These are phyloP conservation scores for Etheostoma nigrum DNA, from an alignment of 2,797 vertebrate genomes.

Conservation along the genomic window DNA sequence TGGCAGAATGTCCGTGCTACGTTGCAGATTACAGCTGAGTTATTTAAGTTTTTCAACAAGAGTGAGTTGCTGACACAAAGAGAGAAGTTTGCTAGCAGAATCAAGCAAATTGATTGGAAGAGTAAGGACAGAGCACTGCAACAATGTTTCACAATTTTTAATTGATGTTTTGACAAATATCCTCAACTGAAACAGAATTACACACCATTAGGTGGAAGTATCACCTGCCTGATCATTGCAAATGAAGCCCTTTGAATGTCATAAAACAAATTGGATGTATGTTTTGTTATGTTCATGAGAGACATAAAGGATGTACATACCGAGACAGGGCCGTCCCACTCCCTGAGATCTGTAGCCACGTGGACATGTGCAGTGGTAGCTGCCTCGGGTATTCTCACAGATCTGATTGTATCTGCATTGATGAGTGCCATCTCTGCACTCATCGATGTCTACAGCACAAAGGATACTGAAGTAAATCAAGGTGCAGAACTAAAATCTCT, in stretches of 20 bases:
- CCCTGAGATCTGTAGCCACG: conserved; percentile 93
- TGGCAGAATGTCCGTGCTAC: conserved; percentile 10
- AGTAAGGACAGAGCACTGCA: conserved; percentile 8
- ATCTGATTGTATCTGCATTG: conserved; percentile 96
- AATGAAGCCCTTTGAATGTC: conserved; percentile 2
- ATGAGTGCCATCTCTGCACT: conserved; percentile 94
- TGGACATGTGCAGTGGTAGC: conserved; percentile 95
- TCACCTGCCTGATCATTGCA: background rate
- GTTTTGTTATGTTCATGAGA: background rate
- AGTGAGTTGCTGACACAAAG: conserved; percentile 30
- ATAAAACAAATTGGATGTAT: background rate
- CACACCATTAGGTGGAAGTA: background rate
- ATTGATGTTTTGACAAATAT: background rate
- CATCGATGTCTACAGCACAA: conserved; percentile 89
- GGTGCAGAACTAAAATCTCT: background rate
- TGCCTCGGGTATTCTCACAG: conserved; percentile 94
- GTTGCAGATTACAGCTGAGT: conserved; percentile 23
- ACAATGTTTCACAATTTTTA: background rate
- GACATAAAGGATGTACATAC: conserved; percentile 81
- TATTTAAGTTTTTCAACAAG: conserved; percentile 40
- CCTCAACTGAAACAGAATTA: background rate
- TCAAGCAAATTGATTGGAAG: conserved; percentile 49
- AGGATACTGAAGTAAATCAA: background rate
- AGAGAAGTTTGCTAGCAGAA: conserved; percentile 44
- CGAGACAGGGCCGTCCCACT: conserved; percentile 89